Percentiles rank a stretch among this genome's conserved stretches.
Conservation (phyloP, 1,140 invertebrate species). For the Brachystomella parvula region DNA sequence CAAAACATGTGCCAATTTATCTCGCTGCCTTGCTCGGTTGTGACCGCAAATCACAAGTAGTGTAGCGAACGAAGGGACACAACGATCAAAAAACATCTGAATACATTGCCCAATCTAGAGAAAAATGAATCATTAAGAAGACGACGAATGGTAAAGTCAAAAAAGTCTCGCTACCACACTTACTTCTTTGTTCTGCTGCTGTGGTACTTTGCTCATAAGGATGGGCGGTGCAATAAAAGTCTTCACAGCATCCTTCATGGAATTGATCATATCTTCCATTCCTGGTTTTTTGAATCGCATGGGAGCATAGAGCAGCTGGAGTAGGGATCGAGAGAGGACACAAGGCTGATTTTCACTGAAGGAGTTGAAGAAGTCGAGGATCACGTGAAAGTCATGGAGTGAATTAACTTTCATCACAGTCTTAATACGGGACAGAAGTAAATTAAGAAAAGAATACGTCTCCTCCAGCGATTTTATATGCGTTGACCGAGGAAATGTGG, state of each 20-base stretch:
- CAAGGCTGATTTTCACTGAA: slow-evolving; percentile 82
- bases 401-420: slow-evolving; percentile 71
- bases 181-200: slow-evolving; percentile 56
- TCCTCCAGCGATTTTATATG: slow-evolving; percentile 78
- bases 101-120: slow-evolving; percentile 70
- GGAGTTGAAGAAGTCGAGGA: slow-evolving; percentile 86
- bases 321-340: slow-evolving; percentile 83
- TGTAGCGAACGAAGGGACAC: slow-evolving; percentile 74
- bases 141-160: not conserved
- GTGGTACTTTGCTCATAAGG: slow-evolving; percentile 58
- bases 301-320: slow-evolving; percentile 72
- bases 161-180: slow-evolving; percentile 16
- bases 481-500: slow-evolving; percentile 95
- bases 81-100: slow-evolving; percentile 79
- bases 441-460: slow-evolving; percentile 74
- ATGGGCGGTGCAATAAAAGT: slow-evolving; percentile 81
- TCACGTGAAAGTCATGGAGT: slow-evolving; percentile 29
- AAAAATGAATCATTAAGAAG: slow-evolving; percentile 28
- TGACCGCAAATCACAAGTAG: slow-evolving; percentile 88
- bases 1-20: slow-evolving; percentile 80
- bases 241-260: slow-evolving; percentile 73
- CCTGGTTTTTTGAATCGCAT: slow-evolving; percentile 46
- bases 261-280: slow-evolving; percentile 59
- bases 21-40: slow-evolving; percentile 86
- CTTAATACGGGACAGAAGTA: slow-evolving; percentile 68